Evolutionary conservation across 2,797 vertebrate species (phyloP).

Genomic region (Hydrolagus colliei): DNA sequence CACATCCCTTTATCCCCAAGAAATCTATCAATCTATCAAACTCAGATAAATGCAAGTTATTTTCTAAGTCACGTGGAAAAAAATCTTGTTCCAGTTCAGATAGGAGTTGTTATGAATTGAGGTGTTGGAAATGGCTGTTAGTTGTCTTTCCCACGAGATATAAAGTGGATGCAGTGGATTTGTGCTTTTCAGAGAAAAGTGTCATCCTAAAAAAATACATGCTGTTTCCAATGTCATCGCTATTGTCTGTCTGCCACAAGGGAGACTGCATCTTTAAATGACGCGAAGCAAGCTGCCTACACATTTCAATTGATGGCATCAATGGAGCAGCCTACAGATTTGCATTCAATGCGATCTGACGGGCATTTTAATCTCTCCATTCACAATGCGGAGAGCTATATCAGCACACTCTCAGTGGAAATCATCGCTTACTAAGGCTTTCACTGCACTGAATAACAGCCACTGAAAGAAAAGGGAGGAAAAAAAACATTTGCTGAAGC

Average conservation of each 20-base stretch:
- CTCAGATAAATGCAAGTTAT: no score
- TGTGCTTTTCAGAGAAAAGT: not conserved
- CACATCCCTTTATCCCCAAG: not conserved
- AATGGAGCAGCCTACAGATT: not conserved
- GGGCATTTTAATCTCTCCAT: not conserved
- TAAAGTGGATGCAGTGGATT: not conserved
- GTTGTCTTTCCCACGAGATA: not conserved
- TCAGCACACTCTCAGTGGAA: not conserved
- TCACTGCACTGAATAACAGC: not conserved
- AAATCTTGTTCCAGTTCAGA: not conserved
- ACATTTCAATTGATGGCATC: not conserved
- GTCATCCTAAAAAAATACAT: not conserved
- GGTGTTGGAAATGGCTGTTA: not conserved
- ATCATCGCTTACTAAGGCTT: not conserved
- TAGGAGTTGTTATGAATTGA: not conserved
- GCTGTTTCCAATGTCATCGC: not conserved
- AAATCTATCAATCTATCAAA: not conserved
- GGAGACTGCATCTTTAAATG: not conserved
- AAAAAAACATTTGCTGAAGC: not conserved
- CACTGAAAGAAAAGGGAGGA: not conserved
- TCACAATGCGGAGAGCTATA: not conserved
- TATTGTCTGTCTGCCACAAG: not conserved
- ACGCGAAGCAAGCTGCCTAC: not conserved
- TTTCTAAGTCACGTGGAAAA: not conserved
- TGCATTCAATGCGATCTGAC: not conserved